Evolutionary conservation across 2,888 invertebrate species (phyloP).

Genomic region (Cartodere bifasciata): DNA sequence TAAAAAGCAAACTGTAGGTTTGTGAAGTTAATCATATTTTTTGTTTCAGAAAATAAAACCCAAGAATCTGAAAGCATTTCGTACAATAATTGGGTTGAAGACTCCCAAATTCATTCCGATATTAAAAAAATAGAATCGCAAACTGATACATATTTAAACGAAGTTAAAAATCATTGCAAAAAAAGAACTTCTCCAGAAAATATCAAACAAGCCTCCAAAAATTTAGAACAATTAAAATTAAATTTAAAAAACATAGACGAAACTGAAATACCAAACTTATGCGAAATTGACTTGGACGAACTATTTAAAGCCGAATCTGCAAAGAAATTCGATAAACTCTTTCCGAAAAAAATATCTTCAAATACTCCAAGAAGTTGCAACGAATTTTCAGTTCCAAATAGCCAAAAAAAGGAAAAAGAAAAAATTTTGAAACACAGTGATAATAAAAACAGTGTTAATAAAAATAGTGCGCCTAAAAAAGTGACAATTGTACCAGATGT

Average conservation of each 20-base stretch:
- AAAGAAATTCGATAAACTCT: conserved; percentile 19
- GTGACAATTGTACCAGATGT: not conserved
- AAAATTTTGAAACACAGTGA: conserved; percentile 11
- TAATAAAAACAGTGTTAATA: too few relatives aligned
- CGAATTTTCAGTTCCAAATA: conserved; percentile 6
- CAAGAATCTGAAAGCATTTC: too few relatives aligned
- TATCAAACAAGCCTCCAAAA: conserved; percentile 9
- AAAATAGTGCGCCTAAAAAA: conserved; percentile 27
- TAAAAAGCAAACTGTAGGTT: too few relatives aligned
- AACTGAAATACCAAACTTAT: conserved; percentile 20
- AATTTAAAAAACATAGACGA: conserved; percentile 20
- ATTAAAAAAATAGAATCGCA: conserved; percentile 17
- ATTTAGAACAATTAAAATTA: too few relatives aligned
- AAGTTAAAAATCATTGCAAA: conserved; percentile 13
- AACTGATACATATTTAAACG: conserved; percentile 19
- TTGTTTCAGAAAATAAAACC: too few relatives aligned
- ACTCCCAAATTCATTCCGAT: too few relatives aligned
- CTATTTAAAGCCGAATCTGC: conserved; percentile 21
- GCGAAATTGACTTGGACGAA: conserved; percentile 22
- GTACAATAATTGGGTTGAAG: too few relatives aligned
- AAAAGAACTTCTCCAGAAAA: conserved; percentile 10
- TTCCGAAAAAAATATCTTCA: conserved; percentile 12
- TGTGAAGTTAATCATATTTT: too few relatives aligned
- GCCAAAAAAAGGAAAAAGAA: conserved; percentile 9
- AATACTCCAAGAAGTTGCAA: conserved; percentile 10